These are phyloP conservation scores for Pogonomyrmex californicus DNA, from an alignment of 1,140 invertebrate species.

Conservation along the genomic window DNA sequence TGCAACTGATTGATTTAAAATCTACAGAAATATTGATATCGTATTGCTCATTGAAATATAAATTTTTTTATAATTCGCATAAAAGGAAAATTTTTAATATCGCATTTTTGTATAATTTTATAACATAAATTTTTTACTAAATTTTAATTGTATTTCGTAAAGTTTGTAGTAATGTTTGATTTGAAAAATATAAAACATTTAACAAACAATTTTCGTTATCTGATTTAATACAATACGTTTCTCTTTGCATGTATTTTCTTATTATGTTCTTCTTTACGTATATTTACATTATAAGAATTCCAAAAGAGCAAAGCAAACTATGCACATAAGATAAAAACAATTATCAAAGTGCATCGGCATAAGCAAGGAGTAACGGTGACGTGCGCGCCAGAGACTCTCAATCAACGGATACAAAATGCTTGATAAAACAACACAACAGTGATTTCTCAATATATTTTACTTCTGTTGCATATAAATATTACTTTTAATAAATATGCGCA, in stretches of 20 bases:
- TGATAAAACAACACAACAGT: not conserved
- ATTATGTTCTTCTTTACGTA: not conserved
- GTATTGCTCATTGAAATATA: not conserved
- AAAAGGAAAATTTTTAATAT: not conserved
- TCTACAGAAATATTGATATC: not conserved
- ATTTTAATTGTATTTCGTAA: not conserved
- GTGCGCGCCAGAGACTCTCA: constrained; percentile 81
- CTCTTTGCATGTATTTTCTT: not conserved
- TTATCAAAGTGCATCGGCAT: constrained; percentile 55
- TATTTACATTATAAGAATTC: constrained; percentile 2
- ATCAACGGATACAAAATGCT: constrained; percentile 70
- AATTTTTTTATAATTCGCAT: not conserved
- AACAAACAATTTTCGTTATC: not conserved
- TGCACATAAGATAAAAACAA: constrained; percentile 51
- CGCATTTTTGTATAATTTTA: constrained; percentile 14
- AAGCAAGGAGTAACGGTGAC: constrained; percentile 80
- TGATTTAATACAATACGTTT: not conserved
- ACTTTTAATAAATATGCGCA: not conserved
- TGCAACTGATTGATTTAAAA: not conserved
- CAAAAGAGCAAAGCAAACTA: constrained; percentile 21
- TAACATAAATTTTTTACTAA: not conserved
- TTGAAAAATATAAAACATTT: not conserved
- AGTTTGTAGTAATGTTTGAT: not conserved
- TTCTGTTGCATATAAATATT: not conserved
- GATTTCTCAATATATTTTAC: not conserved